Evolutionary conservation across 2,113 vertebrate genomes (phyloP), one percentile per base, ranked within the genome.

Genomic region (Ageneiosus marmoratus): DNA sequence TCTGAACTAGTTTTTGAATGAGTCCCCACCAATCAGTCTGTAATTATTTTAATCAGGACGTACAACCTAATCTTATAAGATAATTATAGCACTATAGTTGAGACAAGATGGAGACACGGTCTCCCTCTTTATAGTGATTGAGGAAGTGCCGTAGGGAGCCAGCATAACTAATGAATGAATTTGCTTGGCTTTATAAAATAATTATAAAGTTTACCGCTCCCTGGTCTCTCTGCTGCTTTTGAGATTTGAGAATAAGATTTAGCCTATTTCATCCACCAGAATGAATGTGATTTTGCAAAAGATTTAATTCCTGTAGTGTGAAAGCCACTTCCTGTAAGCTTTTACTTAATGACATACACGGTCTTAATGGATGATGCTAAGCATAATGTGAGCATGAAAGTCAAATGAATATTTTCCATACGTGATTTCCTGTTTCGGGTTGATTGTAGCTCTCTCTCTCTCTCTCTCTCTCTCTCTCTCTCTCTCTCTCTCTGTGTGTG

Each of bases 111-210:
- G 77, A 76, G 72, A 77, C 69, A 29, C 29, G 29, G 44, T 24
- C 46, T 50, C 60, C 48, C 15, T 75, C 48, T 73, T 48, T 62
- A 74, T 29, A 63, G 46, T 82, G 81, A 82, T 44, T 83, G 32
- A 83, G 32, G 73, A 50, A 65, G 82, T 4, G 34, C 53, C 12
- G 37, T 27, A 41, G n/a, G 34, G 32, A 48, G 34, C 18, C 50
- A 58, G 75, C 75, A 77, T 77, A 77, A 41, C 53, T 77, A 77
- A 77, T 77, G 75, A 77, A 77, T 58, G 22, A 60, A 77, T 77
- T 58, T 77, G 20, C 41, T 77, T 77, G 32, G 75, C 75, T 41
- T 77, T 58, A 77, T 77, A 7, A 77, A 41, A 77, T 77, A 77
- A 77, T 77, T 77, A 60, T 60, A 27, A 77, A 34, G 75, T 58